Base-by-base conservation (phyloP, 2,797 vertebrate genomes). In the Tapera naevia region DNA sequence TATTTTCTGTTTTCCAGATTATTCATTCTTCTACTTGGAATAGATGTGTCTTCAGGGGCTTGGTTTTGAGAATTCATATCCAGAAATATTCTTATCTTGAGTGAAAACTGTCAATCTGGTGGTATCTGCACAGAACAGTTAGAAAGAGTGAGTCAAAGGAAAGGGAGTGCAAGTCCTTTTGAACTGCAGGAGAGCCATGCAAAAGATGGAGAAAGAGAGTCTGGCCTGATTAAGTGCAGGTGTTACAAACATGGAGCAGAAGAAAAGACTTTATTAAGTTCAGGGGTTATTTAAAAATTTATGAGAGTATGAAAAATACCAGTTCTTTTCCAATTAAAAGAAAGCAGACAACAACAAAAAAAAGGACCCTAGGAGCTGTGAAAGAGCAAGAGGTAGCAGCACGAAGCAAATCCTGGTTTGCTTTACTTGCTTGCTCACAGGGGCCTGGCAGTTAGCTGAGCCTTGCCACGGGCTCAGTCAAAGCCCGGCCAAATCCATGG, bases 301-400 rank as follows among this genome's bases (percentile, higher is more conserved):
- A 93, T 79, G 73, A 81, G 80, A 69, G 91, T 82, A 54, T 86
- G 89, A 97, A 96, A 96, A 94, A 92, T 93, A 56, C 51, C 86
- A 66, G 24, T 8, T 80, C 53, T 64, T 91, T 95, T 79, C 64
- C 78, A 93, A 88, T 88, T 95, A 88, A 94, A 94, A 91, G 39
- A 74, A 91, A 90, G 81, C n/a, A 10, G 41, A 41, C 39, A 86
- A 1, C 66, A n/a, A n/a, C n/a, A 83, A 71, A 60, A 60, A 51
- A 88, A 67, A 39, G 16, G 14, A 73, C 88, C 53, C 32, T 46
- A 71, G 12, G 48, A 76, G 41, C 41, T 54, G 56, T 67, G 74
- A 88, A 90, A 87, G 48, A 81, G 33, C 51, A 88, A 92, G 69
- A 75, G 30, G 48, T 30, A 93, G 51, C 58, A 88, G 37, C 13